These are phyloP conservation scores for Manis pentadactyla DNA, from an alignment of 2,797 vertebrate genomes.

Conservation along the genomic window DNA sequence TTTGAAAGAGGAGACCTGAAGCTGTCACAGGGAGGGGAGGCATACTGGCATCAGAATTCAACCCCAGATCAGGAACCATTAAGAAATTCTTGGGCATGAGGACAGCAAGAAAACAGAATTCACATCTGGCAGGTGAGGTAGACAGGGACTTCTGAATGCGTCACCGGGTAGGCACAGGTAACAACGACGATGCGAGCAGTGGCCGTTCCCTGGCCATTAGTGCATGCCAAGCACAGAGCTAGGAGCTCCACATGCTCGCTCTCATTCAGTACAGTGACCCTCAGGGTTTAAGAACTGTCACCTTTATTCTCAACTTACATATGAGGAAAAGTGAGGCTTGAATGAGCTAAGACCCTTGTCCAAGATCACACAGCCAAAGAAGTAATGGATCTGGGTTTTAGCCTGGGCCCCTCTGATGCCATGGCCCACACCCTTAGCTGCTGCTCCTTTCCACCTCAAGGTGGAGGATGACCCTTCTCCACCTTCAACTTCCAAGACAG, in stretches of 20 bases:
- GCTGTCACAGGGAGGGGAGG: background rate
- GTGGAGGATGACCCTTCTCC: background rate
- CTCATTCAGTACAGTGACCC: background rate
- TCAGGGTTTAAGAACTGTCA: accelerated
- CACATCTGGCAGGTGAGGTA: background rate
- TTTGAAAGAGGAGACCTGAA: background rate
- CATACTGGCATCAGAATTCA: background rate
- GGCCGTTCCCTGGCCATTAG: background rate
- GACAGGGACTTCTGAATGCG: background rate
- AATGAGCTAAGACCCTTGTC: background rate
- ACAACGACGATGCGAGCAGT: background rate
- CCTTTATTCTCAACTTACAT: background rate
- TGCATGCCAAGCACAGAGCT: background rate
- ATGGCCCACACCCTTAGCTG: background rate
- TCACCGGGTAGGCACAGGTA: background rate
- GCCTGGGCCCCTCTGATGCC: background rate
- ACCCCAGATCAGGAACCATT: background rate
- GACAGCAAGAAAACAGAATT: background rate
- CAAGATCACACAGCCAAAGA: background rate
- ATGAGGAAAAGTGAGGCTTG: background rate
- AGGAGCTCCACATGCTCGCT: accelerated
- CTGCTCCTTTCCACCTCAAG: background rate
- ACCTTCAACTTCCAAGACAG: background rate
- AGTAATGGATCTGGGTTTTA: background rate
- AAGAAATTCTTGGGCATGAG: background rate